phyloP scores from a whole-genome alignment of 2,797 vertebrate species.

The Microctenopoma steveboyesi region DNA sequence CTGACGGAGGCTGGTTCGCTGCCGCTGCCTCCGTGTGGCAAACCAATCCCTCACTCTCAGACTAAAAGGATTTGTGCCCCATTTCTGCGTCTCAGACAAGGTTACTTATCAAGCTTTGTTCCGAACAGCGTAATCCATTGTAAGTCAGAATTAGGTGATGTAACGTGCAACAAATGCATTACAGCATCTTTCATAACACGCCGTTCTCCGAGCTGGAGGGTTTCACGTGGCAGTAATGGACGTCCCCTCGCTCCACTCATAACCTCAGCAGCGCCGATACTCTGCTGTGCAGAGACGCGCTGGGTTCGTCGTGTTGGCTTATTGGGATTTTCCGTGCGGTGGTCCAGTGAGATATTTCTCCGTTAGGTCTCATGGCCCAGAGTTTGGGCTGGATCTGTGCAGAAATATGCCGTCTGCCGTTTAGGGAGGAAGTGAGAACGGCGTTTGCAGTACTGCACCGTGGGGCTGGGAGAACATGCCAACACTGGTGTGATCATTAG shows the following conservation, averaged over 20 bases:
- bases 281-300: constrained; percentile 24
- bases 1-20: constrained; percentile 24
- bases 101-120: constrained; percentile 77
- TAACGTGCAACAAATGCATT: constrained; percentile 74
- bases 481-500: not conserved
- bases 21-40: constrained; percentile 42
- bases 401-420: constrained; percentile 9
- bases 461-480: not conserved
- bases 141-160: constrained; percentile 76
- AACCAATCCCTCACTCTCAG: constrained; percentile 60
- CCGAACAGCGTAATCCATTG: constrained; percentile 73
- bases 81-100: constrained; percentile 73
- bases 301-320: constrained; percentile 34
- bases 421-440: constrained; percentile 9
- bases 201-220: constrained; percentile 43
- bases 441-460: not conserved
- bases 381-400: constrained; percentile 10
- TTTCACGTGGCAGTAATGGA: constrained; percentile 59
- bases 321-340: constrained; percentile 21
- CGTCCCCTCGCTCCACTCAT: constrained; percentile 9
- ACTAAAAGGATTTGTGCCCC: constrained; percentile 77
- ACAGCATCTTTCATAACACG: constrained; percentile 72
- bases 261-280: constrained; percentile 30
- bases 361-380: constrained; percentile 14
- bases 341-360: constrained; percentile 36